Percentiles rank a stretch among this genome's conserved stretches.
phyloP scores from a whole-genome alignment of 1,140 invertebrate genomes.

The Penaeus chinensis region DNA sequence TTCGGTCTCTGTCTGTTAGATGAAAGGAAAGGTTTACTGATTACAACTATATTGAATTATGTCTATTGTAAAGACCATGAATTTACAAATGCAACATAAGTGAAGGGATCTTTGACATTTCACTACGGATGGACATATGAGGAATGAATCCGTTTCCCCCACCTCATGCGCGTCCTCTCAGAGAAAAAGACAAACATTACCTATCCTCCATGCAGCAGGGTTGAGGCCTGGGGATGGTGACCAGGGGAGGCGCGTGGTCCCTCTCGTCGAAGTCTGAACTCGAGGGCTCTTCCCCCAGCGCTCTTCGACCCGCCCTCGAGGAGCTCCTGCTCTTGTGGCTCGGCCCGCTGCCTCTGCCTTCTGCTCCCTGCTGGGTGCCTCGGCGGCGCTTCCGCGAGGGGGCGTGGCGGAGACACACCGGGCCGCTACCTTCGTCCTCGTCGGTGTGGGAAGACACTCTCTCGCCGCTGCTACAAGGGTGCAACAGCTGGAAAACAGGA shows the following conservation, averaged over 20 bases:
- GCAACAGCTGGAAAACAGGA: constrained; percentile 11
- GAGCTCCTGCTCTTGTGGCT: constrained; percentile 22
- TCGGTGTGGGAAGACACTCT: constrained; percentile 35
- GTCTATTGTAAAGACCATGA: background rate
- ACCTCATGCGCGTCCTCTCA: too few species aligned
- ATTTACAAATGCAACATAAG: background rate
- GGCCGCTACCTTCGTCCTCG: constrained; percentile 19
- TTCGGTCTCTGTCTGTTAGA: background rate
- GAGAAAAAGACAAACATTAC: background rate
- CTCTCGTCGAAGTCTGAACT: constrained; percentile 50
- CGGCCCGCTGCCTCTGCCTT: background rate
- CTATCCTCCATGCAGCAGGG: constrained; percentile 40
- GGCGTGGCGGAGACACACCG: constrained; percentile 31
- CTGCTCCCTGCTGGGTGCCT: background rate
- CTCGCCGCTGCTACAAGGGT: constrained; percentile 34
- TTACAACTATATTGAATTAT: background rate
- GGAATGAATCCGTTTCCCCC: background rate
- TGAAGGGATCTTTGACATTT: background rate
- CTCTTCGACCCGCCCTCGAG: constrained; percentile 1
- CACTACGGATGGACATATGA: background rate
- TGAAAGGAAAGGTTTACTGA: background rate
- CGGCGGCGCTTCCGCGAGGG: constrained; percentile 36
- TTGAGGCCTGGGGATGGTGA: constrained; percentile 42
- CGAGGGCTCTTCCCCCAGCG: constrained; percentile 31
- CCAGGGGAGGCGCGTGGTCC: constrained; percentile 40